A percentile compares a stretch with the other conserved stretches of the same genome.
These are phyloP conservation scores for Scaptomyza caliginosa DNA, from an alignment of 2,888 invertebrate genomes.

Conservation along the genomic window DNA sequence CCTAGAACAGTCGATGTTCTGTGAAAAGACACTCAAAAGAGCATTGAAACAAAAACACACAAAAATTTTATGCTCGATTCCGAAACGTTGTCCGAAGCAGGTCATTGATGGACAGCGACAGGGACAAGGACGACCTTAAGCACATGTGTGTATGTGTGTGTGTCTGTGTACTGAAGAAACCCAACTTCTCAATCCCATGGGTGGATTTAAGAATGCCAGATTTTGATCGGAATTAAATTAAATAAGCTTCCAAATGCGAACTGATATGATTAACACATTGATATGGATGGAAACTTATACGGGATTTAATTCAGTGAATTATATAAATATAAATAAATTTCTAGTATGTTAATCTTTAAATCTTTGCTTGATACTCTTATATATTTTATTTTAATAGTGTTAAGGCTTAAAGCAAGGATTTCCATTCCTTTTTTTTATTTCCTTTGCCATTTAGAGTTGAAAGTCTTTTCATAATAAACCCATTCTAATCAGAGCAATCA, in stretches of 20 bases:
- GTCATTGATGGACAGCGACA: slow-evolving; percentile 35
- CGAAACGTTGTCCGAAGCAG: background rate
- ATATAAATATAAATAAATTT: too few relatives aligned
- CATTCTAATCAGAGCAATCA: background rate
- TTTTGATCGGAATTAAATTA: background rate
- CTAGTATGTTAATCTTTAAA: too few relatives aligned
- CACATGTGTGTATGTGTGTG: background rate
- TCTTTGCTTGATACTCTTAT: too few relatives aligned
- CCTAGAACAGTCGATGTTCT: background rate
- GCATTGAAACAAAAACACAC: background rate
- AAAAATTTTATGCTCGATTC: background rate
- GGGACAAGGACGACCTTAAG: slow-evolving; percentile 6
- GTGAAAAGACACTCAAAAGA: background rate
- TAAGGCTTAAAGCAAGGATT: too few relatives aligned
- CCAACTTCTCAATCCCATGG: background rate
- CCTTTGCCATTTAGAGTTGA: background rate
- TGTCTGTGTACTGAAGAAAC: background rate
- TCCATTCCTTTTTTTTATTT: too few relatives aligned
- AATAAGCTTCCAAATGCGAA: background rate
- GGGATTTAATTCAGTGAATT: background rate
- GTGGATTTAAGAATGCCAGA: slow-evolving; percentile 1
- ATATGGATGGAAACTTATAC: background rate
- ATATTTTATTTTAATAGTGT: too few relatives aligned
- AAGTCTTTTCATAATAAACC: background rate
- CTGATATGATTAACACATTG: background rate